Conservation (phyloP, 2,888 invertebrate genomes). For the Aleiodes alternator region DNA sequence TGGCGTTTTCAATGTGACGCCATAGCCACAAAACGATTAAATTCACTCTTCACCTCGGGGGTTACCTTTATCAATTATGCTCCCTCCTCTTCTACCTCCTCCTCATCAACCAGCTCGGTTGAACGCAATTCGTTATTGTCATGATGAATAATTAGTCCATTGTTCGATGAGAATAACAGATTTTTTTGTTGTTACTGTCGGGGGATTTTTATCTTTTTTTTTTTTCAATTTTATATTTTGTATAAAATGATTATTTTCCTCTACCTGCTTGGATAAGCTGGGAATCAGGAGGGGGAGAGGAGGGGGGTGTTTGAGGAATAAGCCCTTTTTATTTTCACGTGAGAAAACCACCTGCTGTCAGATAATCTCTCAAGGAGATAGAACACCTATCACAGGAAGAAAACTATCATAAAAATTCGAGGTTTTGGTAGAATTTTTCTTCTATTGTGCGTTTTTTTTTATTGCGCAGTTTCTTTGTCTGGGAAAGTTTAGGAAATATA, state of each 20-base stretch:
- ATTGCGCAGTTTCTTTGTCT: no score
- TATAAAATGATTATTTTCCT: not conserved
- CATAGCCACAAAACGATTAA: slow-evolving; percentile 15
- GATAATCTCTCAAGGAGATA: slow-evolving; percentile 27
- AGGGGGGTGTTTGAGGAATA: not conserved
- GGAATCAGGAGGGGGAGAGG: not conserved
- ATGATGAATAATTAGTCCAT: slow-evolving; percentile 25
- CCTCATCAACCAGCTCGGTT: slow-evolving; percentile 28
- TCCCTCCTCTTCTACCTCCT: slow-evolving; percentile 35
- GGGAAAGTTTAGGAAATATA: not conserved
- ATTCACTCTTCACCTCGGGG: slow-evolving; percentile 35
- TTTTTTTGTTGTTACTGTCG: not conserved
- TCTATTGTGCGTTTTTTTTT: not conserved
- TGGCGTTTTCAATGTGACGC: slow-evolving; percentile 35
- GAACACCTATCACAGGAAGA: slow-evolving; percentile 15
- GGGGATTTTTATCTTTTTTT: slow-evolving; percentile 26
- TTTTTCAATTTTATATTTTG: slow-evolving; percentile 3
- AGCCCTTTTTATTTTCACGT: slow-evolving; percentile 2
- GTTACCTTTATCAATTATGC: slow-evolving; percentile 26
- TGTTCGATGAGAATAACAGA: slow-evolving; percentile 11
- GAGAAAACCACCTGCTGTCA: slow-evolving; percentile 30
- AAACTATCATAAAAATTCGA: slow-evolving; percentile 25
- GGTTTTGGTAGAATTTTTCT: not conserved
- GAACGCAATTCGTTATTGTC: slow-evolving; percentile 27
- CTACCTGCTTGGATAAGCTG: not conserved